These are phyloP conservation scores for Bombus balteatus DNA, from an alignment of 1,140 invertebrate species.

Conservation along the genomic window DNA sequence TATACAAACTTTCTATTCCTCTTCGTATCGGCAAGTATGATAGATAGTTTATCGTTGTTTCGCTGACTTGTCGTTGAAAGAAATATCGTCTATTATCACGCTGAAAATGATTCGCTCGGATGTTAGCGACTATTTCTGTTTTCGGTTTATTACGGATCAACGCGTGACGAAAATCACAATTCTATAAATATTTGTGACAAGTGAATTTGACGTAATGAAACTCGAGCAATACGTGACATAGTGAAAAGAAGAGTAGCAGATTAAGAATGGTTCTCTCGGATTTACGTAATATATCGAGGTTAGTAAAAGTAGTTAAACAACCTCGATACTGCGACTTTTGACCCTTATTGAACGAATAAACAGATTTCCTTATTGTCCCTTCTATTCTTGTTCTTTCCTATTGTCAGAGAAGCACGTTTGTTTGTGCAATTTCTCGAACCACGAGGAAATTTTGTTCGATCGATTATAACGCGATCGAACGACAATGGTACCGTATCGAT, in stretches of 20 bases:
- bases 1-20: background rate
- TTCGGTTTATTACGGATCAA: background rate
- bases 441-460: background rate
- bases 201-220: slow-evolving; percentile 11
- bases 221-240: slow-evolving; percentile 50
- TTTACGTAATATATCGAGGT: background rate
- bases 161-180: background rate
- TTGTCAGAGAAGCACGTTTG: background rate
- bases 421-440: background rate
- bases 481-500: background rate
- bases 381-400: no score
- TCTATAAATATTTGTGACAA: slow-evolving; percentile 53
- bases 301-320: background rate
- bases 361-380: background rate
- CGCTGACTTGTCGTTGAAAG: background rate
- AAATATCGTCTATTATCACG: no score
- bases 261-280: background rate
- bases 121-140: no score
- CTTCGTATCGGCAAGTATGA: no score
- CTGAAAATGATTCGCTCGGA: no score
- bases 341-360: background rate
- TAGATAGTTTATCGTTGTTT: no score
- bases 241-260: slow-evolving; percentile 19
- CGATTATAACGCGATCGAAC: background rate
- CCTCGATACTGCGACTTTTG: background rate